A percentile compares a stretch with the other conserved stretches of the same genome.
Evolutionary conservation across 2,113 vertebrate species (phyloP).

Genomic region (Cnemophilus loriae): DNA sequence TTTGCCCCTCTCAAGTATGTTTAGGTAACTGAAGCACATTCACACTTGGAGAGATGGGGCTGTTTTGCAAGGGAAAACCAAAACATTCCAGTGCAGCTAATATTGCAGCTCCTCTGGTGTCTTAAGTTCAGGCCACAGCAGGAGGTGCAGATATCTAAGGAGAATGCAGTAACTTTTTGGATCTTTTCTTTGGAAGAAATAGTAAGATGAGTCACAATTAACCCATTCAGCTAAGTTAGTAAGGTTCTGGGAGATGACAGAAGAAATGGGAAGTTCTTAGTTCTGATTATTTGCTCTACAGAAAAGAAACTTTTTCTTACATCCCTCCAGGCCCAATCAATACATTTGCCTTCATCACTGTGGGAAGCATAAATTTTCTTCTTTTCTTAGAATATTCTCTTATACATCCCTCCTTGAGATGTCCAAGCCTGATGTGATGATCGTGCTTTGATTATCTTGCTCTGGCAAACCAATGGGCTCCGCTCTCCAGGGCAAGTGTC

Average conservation of each 20-base stretch:
- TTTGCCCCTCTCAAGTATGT: not conserved
- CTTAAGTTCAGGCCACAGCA: constrained; percentile 55
- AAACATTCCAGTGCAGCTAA: constrained; percentile 54
- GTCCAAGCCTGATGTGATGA: not conserved
- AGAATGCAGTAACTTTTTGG: constrained; percentile 6
- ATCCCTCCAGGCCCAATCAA: not conserved
- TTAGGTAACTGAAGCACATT: constrained; percentile 25
- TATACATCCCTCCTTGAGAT: not conserved
- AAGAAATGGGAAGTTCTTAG: not conserved
- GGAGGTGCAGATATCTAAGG: constrained; percentile 44
- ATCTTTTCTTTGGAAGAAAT: constrained; percentile 51
- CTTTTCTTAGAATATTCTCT: not conserved
- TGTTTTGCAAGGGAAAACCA: constrained; percentile 53
- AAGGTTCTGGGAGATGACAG: not conserved
- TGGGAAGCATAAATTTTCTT: not conserved
- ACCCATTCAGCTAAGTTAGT: not conserved
- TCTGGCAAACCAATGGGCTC: not conserved
- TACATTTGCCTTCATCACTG: not conserved
- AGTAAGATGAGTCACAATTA: constrained; percentile 21
- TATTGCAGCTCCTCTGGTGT: constrained; percentile 37
- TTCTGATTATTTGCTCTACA: not conserved
- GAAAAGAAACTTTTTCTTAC: not conserved
- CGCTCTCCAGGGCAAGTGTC: not conserved
- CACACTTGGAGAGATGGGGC: not conserved
- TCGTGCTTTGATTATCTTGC: not conserved